Conservation (phyloP, 2,113 vertebrate genomes). For the Podarcis muralis region DNA sequence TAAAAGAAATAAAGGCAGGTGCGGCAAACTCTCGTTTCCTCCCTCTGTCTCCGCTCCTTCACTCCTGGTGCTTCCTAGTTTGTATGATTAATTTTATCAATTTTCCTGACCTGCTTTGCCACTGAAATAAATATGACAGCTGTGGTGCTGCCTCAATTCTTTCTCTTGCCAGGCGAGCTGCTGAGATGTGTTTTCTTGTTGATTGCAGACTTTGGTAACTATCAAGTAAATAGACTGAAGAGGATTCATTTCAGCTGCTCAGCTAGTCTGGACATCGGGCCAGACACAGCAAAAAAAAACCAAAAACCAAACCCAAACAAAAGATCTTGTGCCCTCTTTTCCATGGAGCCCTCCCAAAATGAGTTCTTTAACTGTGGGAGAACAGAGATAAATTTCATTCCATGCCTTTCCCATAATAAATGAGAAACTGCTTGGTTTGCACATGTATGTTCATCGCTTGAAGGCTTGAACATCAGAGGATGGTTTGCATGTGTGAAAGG, state of each 20-base stretch:
- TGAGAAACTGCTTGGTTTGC: not conserved
- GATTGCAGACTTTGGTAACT: constrained; percentile 76
- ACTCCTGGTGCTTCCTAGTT: constrained; percentile 78
- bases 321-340: constrained; percentile 29
- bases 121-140: constrained; percentile 81
- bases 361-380: constrained; percentile 6
- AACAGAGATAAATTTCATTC: not conserved
- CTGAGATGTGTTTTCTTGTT: constrained; percentile 77
- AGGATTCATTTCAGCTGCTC: constrained; percentile 71
- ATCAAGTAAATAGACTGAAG: constrained; percentile 77
- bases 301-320: constrained; percentile 29
- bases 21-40: constrained; percentile 71
- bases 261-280: constrained; percentile 68
- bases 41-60: constrained; percentile 70
- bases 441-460: not conserved
- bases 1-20: constrained; percentile 77
- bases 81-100: constrained; percentile 84
- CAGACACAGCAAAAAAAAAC: constrained; percentile 27
- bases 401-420: not conserved
- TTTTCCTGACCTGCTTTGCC: constrained; percentile 84
- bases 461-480: not conserved
- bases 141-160: constrained; percentile 75
- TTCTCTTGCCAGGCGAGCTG: constrained; percentile 78
- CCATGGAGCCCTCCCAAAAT: accelerated
- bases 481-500: not conserved